Percentiles rank a stretch among this genome's conserved stretches.
Conservation (phyloP, 1,140 invertebrate species). For the Andricus grossulariae region DNA sequence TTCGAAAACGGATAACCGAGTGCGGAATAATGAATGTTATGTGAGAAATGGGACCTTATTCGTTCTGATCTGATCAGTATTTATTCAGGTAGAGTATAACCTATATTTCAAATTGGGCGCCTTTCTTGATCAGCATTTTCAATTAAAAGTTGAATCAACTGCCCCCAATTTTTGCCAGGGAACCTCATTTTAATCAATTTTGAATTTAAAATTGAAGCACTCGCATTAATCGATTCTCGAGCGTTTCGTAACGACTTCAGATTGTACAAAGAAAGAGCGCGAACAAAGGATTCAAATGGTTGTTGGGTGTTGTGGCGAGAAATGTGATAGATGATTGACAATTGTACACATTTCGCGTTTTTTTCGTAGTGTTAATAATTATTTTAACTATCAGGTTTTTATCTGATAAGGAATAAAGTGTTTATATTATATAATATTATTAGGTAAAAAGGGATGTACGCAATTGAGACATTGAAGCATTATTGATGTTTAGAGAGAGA, state of each 20-base stretch:
- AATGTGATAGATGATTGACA: slow-evolving; percentile 20
- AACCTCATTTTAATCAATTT: neutral
- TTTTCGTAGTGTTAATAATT: neutral
- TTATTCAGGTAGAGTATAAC: too few species aligned
- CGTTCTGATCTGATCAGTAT: too few species aligned
- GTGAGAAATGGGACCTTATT: too few species aligned
- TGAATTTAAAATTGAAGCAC: neutral
- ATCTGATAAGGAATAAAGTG: neutral
- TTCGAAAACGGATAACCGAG: too few species aligned
- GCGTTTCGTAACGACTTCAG: slow-evolving; percentile 19
- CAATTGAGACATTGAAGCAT: neutral
- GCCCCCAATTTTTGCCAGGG: too few species aligned
- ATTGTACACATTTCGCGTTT: slow-evolving; percentile 13
- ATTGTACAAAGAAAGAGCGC: slow-evolving; percentile 20
- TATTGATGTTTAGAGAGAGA: slow-evolving; percentile 25
- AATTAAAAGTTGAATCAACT: too few species aligned
- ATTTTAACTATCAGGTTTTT: neutral
- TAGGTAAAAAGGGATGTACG: slow-evolving; percentile 1
- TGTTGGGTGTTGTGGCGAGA: neutral
- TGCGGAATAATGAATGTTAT: too few species aligned
- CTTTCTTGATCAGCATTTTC: too few species aligned
- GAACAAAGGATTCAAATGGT: slow-evolving; percentile 12
- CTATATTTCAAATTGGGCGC: too few species aligned
- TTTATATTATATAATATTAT: neutral
- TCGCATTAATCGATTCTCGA: slow-evolving; percentile 30